phyloP scores from a whole-genome alignment of 1,140 invertebrate genomes.

The Euschistus heros region DNA sequence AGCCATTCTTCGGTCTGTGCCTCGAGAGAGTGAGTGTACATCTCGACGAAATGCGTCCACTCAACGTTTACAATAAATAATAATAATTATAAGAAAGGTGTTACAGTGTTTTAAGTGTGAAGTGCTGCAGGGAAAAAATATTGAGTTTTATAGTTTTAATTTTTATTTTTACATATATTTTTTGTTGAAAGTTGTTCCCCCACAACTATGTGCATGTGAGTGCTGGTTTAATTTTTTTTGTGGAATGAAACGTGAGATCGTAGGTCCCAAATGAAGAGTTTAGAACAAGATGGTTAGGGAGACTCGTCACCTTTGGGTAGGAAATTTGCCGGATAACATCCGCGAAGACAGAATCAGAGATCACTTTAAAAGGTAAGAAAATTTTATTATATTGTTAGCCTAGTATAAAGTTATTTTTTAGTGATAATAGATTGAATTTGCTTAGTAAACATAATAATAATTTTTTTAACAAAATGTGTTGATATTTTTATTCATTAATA shows the following conservation, averaged over 20 bases:
- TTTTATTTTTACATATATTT: not conserved
- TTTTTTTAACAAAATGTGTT: no score
- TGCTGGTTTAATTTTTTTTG: conserved; percentile 28
- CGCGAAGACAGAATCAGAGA: conserved; percentile 88
- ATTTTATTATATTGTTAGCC: no score
- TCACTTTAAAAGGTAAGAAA: conserved; percentile 86
- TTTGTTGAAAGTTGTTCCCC: not conserved
- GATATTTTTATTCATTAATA: no score
- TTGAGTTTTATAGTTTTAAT: conserved; percentile 10
- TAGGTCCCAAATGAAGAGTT: conserved; percentile 47
- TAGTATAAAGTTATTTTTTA: no score
- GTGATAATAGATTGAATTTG: no score
- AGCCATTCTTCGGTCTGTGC: conserved; percentile 5
- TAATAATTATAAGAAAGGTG: conserved; percentile 9
- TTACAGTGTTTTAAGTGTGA: conserved; percentile 14
- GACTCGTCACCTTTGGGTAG: conserved; percentile 99
- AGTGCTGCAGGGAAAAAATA: not conserved
- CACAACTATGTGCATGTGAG: conserved; percentile 27
- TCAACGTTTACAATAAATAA: not conserved
- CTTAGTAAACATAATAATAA: no score
- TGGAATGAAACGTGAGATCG: conserved; percentile 29
- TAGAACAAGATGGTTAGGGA: conserved; percentile 96
- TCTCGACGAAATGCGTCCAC: conserved; percentile 1
- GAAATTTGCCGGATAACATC: conserved; percentile 98
- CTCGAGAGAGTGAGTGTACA: not conserved